These are phyloP conservation scores for Siniperca knerii DNA, from an alignment of 2,113 vertebrate species.

Conservation along the genomic window DNA sequence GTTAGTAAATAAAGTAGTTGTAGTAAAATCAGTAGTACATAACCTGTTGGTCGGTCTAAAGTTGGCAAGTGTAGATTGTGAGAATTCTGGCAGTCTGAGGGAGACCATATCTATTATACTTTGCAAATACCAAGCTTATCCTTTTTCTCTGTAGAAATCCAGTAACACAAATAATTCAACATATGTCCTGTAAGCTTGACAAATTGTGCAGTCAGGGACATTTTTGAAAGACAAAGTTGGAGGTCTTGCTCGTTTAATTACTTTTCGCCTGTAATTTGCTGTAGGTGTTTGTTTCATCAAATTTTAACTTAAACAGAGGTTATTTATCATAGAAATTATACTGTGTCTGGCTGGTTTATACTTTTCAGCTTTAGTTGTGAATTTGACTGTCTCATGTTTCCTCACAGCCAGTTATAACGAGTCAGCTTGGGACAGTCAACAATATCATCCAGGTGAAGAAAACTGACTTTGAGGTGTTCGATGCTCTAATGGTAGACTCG, in stretches of 20 bases:
- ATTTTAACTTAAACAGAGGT: background rate
- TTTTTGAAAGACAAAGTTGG: background rate
- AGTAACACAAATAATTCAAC: background rate
- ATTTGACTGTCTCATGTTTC: background rate
- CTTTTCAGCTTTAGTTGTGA: background rate
- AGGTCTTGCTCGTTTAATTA: background rate
- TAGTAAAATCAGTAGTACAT: no score
- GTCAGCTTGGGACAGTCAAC: slow-evolving; percentile 95
- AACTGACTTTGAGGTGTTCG: slow-evolving; percentile 99
- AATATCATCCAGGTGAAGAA: slow-evolving; percentile 98
- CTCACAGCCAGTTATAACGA: slow-evolving; percentile 92
- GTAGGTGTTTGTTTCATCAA: background rate
- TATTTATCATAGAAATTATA: background rate
- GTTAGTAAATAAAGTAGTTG: no score
- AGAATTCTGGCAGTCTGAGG: background rate
- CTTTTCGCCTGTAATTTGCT: background rate
- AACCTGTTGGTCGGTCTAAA: no score
- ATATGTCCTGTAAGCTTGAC: background rate
- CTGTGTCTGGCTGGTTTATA: background rate
- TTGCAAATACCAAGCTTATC: background rate
- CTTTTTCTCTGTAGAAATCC: slow-evolving; percentile 1
- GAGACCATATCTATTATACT: background rate
- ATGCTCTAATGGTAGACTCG: slow-evolving; percentile 99
- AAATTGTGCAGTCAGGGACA: background rate
- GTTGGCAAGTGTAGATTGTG: no score